Percentiles rank a stretch among this genome's conserved stretches.
Evolutionary conservation across 2,113 vertebrate genomes (phyloP).

Genomic region (Neodon shergylaensis): DNA sequence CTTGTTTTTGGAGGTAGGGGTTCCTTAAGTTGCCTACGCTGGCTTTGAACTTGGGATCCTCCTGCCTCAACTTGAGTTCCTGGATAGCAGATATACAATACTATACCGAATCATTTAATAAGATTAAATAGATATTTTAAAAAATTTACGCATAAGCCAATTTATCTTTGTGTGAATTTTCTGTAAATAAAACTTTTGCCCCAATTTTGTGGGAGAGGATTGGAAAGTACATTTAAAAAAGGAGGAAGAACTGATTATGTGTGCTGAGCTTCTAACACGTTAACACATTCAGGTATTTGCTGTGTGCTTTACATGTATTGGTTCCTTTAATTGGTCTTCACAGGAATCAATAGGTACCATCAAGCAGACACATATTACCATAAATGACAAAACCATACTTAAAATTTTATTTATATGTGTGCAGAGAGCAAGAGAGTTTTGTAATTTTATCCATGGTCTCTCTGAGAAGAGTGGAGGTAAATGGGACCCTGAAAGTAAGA

Average conservation of each 20-base stretch:
- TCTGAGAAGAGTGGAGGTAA: conserved; percentile 27
- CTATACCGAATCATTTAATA: not conserved
- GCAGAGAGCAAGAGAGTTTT: not conserved
- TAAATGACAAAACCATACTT: not conserved
- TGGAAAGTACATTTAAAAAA: not conserved
- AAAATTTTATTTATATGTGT: not conserved
- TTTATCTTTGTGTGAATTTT: conserved; percentile 31
- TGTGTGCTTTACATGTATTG: not conserved
- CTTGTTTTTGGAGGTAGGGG: not conserved
- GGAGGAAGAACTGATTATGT: not conserved
- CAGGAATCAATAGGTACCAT: not conserved
- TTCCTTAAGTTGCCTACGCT: not conserved
- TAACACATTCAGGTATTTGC: not conserved
- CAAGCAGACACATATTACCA: not conserved
- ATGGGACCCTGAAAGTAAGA: not conserved
- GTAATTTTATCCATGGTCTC: not conserved
- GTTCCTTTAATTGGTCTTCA: not conserved
- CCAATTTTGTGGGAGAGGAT: not conserved
- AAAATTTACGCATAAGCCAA: not conserved
- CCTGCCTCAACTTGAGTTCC: not conserved
- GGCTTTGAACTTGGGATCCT: not conserved
- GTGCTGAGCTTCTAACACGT: not conserved
- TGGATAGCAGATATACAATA: not conserved
- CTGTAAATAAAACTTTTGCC: not conserved
- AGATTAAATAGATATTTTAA: not conserved